Conservation (phyloP, 2,113 vertebrate species). For the Fregata magnificens region DNA sequence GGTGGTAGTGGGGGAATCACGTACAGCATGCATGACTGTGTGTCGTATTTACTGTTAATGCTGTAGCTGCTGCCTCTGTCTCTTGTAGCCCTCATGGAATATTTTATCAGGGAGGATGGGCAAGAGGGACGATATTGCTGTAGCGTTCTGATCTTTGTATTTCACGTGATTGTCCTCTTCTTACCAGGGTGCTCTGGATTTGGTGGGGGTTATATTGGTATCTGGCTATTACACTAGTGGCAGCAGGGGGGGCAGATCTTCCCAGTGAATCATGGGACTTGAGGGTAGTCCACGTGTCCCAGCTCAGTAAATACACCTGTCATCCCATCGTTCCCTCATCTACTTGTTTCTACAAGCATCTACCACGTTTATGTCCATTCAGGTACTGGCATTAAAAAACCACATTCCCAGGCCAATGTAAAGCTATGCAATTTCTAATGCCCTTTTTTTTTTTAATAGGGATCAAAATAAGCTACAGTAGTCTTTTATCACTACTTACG, state of each 20-base stretch:
- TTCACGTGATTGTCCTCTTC: background rate
- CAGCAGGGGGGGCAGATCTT: background rate
- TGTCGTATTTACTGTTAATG: background rate
- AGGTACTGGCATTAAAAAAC: background rate
- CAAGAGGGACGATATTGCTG: background rate
- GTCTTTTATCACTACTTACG: background rate
- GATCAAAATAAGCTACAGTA: background rate
- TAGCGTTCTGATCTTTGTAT: background rate
- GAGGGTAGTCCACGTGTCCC: background rate
- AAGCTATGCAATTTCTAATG: background rate
- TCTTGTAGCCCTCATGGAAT: background rate
- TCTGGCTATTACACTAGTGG: background rate
- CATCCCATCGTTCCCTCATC: background rate
- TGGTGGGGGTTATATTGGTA: background rate
- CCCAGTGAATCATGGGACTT: background rate
- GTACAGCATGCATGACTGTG: background rate
- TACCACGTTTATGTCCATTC: background rate
- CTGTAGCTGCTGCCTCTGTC: background rate
- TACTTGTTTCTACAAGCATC: background rate
- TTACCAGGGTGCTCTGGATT: background rate
- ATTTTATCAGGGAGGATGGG: background rate
- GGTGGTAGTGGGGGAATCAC: background rate
- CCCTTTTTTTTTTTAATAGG: background rate
- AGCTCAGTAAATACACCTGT: background rate
- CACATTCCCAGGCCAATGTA: too few relatives aligned